These are phyloP conservation scores for Upupa epops DNA, from an alignment of 2,113 vertebrate species.

Conservation along the genomic window DNA sequence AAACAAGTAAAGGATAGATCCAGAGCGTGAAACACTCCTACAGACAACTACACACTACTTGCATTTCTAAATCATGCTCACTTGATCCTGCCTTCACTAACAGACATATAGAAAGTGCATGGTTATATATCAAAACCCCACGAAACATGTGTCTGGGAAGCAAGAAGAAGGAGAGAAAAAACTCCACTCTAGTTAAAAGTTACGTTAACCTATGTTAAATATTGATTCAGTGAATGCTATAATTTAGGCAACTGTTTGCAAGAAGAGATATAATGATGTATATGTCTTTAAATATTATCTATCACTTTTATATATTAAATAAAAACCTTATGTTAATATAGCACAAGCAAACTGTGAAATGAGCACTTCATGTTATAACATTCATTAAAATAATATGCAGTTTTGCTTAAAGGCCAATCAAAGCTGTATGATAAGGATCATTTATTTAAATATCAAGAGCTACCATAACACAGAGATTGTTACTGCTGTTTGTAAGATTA, in stretches of 20 bases:
- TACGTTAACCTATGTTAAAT: neutral
- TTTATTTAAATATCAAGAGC: neutral
- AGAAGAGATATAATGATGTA: neutral
- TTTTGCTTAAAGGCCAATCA: neutral
- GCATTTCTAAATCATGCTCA: neutral
- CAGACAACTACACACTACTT: neutral
- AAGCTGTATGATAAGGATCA: neutral
- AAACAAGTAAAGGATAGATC: neutral
- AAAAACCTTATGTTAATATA: neutral
- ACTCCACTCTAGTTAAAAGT: neutral
- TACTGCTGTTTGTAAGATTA: slow-evolving; percentile 2
- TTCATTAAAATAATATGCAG: neutral
- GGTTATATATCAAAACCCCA: neutral
- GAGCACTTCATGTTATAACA: neutral
- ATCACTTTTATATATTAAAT: neutral
- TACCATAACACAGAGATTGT: neutral
- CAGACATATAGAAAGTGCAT: neutral
- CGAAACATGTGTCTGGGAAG: neutral
- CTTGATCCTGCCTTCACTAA: slow-evolving; percentile 2
- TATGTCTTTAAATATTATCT: neutral
- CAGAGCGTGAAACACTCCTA: neutral
- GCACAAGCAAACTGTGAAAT: neutral
- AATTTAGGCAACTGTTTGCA: neutral
- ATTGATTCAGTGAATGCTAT: neutral
- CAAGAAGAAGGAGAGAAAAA: neutral